Evolutionary conservation across 2,113 vertebrate genomes (phyloP), one percentile per base, ranked within the genome.

Genomic region (Calidris pygmaea): DNA sequence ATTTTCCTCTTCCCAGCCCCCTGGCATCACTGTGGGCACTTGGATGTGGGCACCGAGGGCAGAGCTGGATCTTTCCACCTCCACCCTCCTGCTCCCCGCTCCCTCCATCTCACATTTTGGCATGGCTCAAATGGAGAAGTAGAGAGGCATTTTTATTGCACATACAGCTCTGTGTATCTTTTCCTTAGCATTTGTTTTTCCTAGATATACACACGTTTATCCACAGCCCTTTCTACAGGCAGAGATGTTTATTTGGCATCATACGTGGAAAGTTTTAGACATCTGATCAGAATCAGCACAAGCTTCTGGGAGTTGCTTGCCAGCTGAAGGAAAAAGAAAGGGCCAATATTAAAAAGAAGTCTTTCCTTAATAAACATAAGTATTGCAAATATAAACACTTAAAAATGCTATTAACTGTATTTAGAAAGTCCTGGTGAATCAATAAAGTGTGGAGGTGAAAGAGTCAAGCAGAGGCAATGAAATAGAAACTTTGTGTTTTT

Each of bases 251-350:
- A 74, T 95, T 94, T 97, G 97, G 97, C 97, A 34, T 89, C 75
- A 12, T 35, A 1, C 1, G 5, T 92, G 97, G 97, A 98, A 97
- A 97, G 58, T 97, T 93, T 97, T 93, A 97, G 94, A 86, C 95
- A 70, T 91, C 87, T 71, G 95, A 95, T 94, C 85, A 85, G 83
- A 91, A 95, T 95, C 96, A 93, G 94, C 37, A 35, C 66, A 63
- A 71, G 74, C 92, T 95, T 91, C 92, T 92, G 94, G 92, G 90
- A 96, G 89, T 8, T 87, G 70, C 56, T 58, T 90, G 95, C 94
- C 95, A 97, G 92, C 84, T 95, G 67, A 89, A 82, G 22, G 81
- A 80, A 66, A 87, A 83, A 58, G 71, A 58, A 90, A 82, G 55
- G 58, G 68, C 79, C 85, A 71, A 75, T 66, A 91, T 73, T 82